Base-by-base conservation (phyloP, 1,140 invertebrate genomes). In the Glossosoma conforme region DNA sequence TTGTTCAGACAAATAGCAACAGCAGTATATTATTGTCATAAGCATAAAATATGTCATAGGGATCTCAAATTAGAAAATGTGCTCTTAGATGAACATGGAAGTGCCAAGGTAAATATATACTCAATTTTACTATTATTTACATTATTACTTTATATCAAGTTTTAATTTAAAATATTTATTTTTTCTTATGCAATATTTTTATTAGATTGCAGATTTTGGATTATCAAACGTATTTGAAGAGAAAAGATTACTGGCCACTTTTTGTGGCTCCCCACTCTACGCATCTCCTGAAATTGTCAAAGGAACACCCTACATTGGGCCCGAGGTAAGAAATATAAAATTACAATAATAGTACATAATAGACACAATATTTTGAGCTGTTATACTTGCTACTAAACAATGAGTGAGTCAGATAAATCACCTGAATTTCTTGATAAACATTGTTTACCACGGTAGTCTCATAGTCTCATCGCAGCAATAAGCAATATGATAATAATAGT, bases 51-150 rank as follows among this genome's bases (percentile, higher is more conserved):
- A 60, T 97, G 91, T 67, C 97, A 99, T 75, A 80, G 97, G 61
- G 97, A 99, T 82, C 78, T 99, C 57, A 99, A 99, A 71, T 78
- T 99, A 58, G 97, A 99, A 75, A 99, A 99, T 76, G 97, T 99
- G 61, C 76, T 99, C 41, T 74, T 99, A 37, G 97, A 99, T 71
- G 86, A 92, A 65, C 81, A 91, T 59, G 91, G 91, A 47, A 97
- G 94, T 77, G 94, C 96, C 8, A 98, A 98, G 79, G 89, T 91
- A 67, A 67, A 28, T 52, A 41, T 59, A 19, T 14, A 25, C 40
- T 49, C 20, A 24, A 8, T 22, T 6, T n/a, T 42, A 40, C 24
- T 19, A 38, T 59, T 45, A 36, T 57, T 60, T 42, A 11, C 10
- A 18, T 56, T 22, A 28, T 50, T 41, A 44, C 44, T 25, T 46